Evolutionary conservation across 2,797 vertebrate genomes (phyloP), one percentile per base, ranked within the genome.

Genomic region (Benthosema pterotum): DNA sequence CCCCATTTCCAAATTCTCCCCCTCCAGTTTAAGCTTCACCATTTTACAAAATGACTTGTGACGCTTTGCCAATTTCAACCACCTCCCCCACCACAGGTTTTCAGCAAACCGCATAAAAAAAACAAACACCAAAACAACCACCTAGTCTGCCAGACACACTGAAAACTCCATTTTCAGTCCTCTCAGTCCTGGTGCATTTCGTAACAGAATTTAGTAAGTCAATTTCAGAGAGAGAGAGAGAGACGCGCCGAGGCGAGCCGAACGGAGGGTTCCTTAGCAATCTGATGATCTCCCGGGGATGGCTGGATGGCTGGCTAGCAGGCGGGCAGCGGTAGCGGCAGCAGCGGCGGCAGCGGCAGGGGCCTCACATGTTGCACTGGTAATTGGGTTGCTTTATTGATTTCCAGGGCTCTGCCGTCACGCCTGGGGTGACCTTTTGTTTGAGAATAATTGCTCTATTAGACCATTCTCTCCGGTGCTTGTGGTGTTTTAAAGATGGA

Each of bases 401-500:
- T 93, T 92, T 88, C 88, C 69, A 72, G 81, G 75, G n/a, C n/a
- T 74, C 85, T 77, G 84, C 90, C 80, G 82, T 89, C 87, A 89
- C 63, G 82, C 86, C 81, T 78, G 87, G 85, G 88, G 88, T 91
- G 88, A 92, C 90, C 89, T 93, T 92, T 91, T 91, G 88, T 91
- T 89, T 89, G 85, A 92, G 86, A 92, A 91, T 90, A 91, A 93
- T 92, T 91, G 88, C 91, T 93, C 90, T 84, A 90, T 92, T 92
- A 92, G 87, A 77, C n/a, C n/a, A n/a, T n/a, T n/a, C n/a, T n/a
- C n/a, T n/a, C n/a, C n/a, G n/a, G n/a, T n/a, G n/a, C n/a, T n/a
- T n/a, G n/a, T n/a, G n/a, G n/a, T n/a, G n/a, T n/a, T n/a, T n/a
- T n/a, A n/a, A n/a, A n/a, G n/a, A n/a, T n/a, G n/a, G n/a, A n/a